A percentile compares a stretch with the other conserved stretches of the same genome.
These are phyloP conservation scores for Rhinoptilus africanus DNA, from an alignment of 2,113 vertebrate genomes.

Conservation along the genomic window DNA sequence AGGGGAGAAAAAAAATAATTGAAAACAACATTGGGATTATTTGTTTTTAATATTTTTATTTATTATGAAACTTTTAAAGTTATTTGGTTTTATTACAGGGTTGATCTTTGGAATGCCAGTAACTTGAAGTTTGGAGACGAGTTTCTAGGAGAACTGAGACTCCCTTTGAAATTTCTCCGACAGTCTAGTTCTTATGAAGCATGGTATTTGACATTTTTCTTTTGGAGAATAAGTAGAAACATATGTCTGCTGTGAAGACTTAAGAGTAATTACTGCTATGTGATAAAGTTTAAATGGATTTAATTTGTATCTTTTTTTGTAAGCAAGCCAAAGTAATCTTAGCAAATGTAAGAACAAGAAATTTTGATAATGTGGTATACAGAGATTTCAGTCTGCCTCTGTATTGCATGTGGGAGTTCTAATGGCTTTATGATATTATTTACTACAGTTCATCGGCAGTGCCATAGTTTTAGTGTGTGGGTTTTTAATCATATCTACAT, in stretches of 20 bases:
- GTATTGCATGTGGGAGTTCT: slow-evolving; percentile 3
- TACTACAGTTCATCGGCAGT: not conserved
- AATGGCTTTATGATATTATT: not conserved
- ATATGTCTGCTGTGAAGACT: slow-evolving; percentile 3
- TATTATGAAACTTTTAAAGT: not conserved
- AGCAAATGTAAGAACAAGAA: slow-evolving; percentile 28
- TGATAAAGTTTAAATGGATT: slow-evolving; percentile 49
- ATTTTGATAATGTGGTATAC: slow-evolving; percentile 3
- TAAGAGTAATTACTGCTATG: slow-evolving; percentile 28
- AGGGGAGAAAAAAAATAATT: not conserved
- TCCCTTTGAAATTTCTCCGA: slow-evolving; percentile 87
- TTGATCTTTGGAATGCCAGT: slow-evolving; percentile 97
- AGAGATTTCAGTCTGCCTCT: not conserved
- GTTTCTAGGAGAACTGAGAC: slow-evolving; percentile 92
- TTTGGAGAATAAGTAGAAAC: slow-evolving; percentile 35
- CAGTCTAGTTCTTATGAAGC: slow-evolving; percentile 89
- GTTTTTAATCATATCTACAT: not conserved
- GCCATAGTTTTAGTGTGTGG: not conserved
- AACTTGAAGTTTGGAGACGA: slow-evolving; percentile 98
- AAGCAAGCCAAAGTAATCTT: slow-evolving; percentile 44
- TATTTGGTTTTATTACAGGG: slow-evolving; percentile 72
- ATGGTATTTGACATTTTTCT: slow-evolving; percentile 81
- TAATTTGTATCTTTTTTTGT: slow-evolving; percentile 8
- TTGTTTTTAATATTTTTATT: not conserved
- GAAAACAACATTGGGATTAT: not conserved